phyloP scores from a whole-genome alignment of 1,140 invertebrate species.

The Cardiocondyla obscurior region DNA sequence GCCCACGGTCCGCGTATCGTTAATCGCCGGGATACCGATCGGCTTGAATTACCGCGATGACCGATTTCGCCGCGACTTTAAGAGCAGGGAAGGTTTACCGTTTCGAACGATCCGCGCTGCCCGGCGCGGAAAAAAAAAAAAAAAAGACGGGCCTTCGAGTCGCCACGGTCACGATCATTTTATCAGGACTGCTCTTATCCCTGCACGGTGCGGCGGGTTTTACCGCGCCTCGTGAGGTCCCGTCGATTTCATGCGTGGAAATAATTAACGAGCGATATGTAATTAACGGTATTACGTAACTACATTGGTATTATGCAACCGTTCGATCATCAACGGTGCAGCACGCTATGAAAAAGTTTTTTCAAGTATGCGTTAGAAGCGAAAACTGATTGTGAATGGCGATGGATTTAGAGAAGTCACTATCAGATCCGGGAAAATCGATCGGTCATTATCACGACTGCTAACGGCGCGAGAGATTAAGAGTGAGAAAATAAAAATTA shows the following conservation, averaged over 20 bases:
- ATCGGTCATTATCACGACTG: not conserved
- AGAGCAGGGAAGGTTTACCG: not conserved
- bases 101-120: not conserved
- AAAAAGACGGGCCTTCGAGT: not conserved
- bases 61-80: constrained; percentile 7
- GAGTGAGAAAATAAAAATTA: not conserved
- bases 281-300: constrained; percentile 46
- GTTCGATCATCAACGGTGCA: not conserved
- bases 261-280: constrained; percentile 39
- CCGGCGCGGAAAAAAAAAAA: not conserved
- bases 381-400: not conserved
- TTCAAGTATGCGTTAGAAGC: not conserved
- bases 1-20: not conserved
- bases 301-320: not conserved
- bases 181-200: constrained; percentile 13
- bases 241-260: constrained; percentile 49
- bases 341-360: not conserved
- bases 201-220: constrained; percentile 2
- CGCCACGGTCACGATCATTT: constrained; percentile 48
- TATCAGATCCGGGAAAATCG: not conserved
- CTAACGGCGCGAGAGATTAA: not conserved
- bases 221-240: not conserved
- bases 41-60: constrained; percentile 3
- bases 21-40: not conserved
- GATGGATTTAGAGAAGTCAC: not conserved